These are phyloP conservation scores for Stegodyphus dumicola DNA, from an alignment of 1,140 invertebrate species.

Conservation along the genomic window DNA sequence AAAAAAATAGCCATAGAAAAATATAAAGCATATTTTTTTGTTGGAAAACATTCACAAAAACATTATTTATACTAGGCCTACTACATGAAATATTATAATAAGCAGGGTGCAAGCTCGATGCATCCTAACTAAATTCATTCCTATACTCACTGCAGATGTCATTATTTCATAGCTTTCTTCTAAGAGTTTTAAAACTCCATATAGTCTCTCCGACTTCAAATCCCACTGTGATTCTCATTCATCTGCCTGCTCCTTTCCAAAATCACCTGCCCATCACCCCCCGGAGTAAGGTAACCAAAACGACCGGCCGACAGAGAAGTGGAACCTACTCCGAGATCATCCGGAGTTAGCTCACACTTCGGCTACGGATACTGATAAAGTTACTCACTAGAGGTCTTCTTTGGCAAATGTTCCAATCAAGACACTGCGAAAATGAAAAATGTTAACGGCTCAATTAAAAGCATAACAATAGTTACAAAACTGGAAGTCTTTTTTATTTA, in stretches of 20 bases:
- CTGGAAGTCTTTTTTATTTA: too few relatives aligned
- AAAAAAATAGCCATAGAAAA: not conserved
- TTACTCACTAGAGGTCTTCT: too few relatives aligned
- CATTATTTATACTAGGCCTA: conserved; percentile 55
- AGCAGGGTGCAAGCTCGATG: not conserved
- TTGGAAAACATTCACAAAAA: not conserved
- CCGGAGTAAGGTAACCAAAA: conserved; percentile 43
- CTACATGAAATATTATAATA: conserved; percentile 11
- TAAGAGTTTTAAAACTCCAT: conserved; percentile 47
- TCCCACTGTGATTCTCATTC: conserved; percentile 53
- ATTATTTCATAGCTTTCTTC: conserved; percentile 60
- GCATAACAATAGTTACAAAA: too few relatives aligned
- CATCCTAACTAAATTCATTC: not conserved
- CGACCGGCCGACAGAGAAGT: conserved; percentile 51
- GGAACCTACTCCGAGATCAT: conserved; percentile 35
- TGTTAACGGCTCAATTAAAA: too few relatives aligned
- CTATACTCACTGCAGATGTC: conserved; percentile 60
- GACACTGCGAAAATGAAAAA: too few relatives aligned
- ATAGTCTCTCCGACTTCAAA: conserved; percentile 30
- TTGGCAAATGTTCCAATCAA: too few relatives aligned
- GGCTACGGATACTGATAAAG: too few relatives aligned
- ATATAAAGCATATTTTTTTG: not conserved
- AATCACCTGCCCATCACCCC: conserved; percentile 43
- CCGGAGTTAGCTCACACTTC: too few relatives aligned
- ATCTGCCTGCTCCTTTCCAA: conserved; percentile 42